These are phyloP conservation scores for Linnaemya tessellans DNA, from an alignment of 2,888 invertebrate species.

Conservation along the genomic window DNA sequence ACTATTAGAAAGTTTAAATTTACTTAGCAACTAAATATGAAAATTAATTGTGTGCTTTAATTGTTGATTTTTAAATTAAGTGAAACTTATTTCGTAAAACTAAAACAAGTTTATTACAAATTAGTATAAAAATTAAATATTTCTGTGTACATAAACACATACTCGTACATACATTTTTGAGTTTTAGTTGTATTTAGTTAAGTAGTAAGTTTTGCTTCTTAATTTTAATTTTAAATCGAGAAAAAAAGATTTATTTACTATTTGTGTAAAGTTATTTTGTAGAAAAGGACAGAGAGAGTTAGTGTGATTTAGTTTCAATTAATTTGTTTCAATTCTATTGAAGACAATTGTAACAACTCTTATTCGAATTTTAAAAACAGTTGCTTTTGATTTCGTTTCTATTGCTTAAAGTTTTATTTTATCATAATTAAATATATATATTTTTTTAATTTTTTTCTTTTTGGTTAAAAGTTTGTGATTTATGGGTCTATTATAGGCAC, in stretches of 20 bases:
- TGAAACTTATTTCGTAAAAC: slow-evolving; percentile 18
- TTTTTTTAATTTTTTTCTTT: too few relatives aligned
- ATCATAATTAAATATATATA: neutral
- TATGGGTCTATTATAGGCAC: slow-evolving; percentile 50
- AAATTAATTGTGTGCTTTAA: slow-evolving; percentile 16
- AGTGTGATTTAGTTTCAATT: slow-evolving; percentile 28
- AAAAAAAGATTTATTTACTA: slow-evolving; percentile 27
- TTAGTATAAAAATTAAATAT: slow-evolving; percentile 42
- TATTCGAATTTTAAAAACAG: slow-evolving; percentile 22
- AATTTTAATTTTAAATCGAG: slow-evolving; percentile 12
- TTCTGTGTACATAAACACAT: slow-evolving; percentile 21
- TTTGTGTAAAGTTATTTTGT: slow-evolving; percentile 51
- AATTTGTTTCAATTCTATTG: slow-evolving; percentile 5
- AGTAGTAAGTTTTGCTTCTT: slow-evolving; percentile 14
- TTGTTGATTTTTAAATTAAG: slow-evolving; percentile 11
- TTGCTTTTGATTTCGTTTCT: slow-evolving; percentile 21
- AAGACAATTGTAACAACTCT: slow-evolving; percentile 2
- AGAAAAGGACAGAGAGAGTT: slow-evolving; percentile 22
- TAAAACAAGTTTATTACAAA: slow-evolving; percentile 15
- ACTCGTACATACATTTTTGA: neutral
- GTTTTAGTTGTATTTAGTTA: slow-evolving; percentile 26
- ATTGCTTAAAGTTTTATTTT: slow-evolving; percentile 8
- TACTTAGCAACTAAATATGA: slow-evolving; percentile 38
- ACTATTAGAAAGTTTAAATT: slow-evolving; percentile 25
- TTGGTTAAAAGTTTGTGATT: slow-evolving; percentile 52